Base-by-base conservation (phyloP, 2,888 invertebrate genomes). In the Tetheella fluctuosa region DNA sequence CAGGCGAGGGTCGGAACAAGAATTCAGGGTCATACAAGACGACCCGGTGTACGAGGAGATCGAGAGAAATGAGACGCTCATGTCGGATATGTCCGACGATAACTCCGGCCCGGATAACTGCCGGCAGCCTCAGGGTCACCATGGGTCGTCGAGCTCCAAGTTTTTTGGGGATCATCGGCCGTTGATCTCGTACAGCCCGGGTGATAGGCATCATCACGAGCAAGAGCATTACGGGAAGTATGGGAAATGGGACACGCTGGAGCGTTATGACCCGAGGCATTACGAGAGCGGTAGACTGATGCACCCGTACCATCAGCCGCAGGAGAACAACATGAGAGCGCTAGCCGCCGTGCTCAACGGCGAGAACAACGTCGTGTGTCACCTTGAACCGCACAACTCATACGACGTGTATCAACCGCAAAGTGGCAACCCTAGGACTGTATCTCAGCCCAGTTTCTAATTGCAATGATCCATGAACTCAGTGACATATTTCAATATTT, bases 21-120 rank as follows among this genome's bases (percentile, higher is more conserved):
- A 93, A 63, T 94, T 93, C 59, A 86, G 94, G 52, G 94, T 94
- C 57, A 93, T 94, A 61, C 94, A 95, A 76, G 96, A 96, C 72
- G 96, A 96, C 76, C 97, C 97, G 0, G 96, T 97, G 2, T 97
- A 97, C 83, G 97, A 97, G 81, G 96, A 96, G 79, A 96, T 97
- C 60, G 96, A 96, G 74, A 92, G 96, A 8, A 94, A 95, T 71
- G 96, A 96, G 77, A 95, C 96, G 3, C 94, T 95, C 57, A 95
- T 95, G 77, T 96, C 96, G 0, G 96, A 96, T 77, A 94, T 96
- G 94, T 96, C 96, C 53, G 96, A 97, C 78, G 97, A 97, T 59
- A 93, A 93, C 58, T 93, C 93, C 15, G 93, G 91, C 0, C 93
- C 93, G 15, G 96, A 96, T 76, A 95, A 95, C 57, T 95, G 95